Conservation (phyloP, 1,140 invertebrate species). For the Drosophila orena region DNA sequence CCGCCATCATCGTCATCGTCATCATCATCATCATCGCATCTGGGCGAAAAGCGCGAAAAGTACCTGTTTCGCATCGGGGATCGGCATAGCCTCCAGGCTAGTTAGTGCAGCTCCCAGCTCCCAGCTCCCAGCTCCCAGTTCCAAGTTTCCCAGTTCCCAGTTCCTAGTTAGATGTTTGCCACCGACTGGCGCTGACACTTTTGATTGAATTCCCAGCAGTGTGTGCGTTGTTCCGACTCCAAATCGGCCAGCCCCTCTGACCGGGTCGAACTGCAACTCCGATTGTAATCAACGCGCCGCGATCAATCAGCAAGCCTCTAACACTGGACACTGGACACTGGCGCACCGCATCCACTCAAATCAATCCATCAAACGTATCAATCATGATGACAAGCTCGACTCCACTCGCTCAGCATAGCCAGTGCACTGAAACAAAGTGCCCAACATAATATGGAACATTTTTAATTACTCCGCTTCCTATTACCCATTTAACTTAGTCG, state of each 20-base stretch:
- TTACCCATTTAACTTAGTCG: too few species aligned
- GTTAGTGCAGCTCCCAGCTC: conserved; percentile 56
- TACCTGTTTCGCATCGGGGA: conserved; percentile 73
- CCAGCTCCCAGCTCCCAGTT: not conserved
- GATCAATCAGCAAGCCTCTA: conserved; percentile 75
- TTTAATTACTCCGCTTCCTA: too few species aligned
- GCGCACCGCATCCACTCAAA: conserved; percentile 61
- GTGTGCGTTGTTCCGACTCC: conserved; percentile 55
- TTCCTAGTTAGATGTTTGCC: conserved; percentile 63
- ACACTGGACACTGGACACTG: conserved; percentile 55
- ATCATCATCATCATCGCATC: conserved; percentile 31
- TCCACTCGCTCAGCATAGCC: conserved; percentile 14
- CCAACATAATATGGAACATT: not conserved
- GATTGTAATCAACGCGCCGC: conserved; percentile 80
- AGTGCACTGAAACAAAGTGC: conserved; percentile 7
- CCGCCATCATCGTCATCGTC: conserved; percentile 39
- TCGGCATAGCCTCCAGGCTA: conserved; percentile 51
- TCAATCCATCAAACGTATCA: conserved; percentile 85
- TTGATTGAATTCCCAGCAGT: conserved; percentile 84
- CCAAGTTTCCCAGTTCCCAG: not conserved
- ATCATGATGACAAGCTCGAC: conserved; percentile 80
- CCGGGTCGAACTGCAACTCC: conserved; percentile 12
- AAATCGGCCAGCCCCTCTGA: conserved; percentile 8
- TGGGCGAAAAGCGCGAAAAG: conserved; percentile 55
- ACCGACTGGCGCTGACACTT: conserved; percentile 74